A percentile compares a stretch with the other conserved stretches of the same genome.
Evolutionary conservation across 2,888 invertebrate species (phyloP).

Genomic region (Metacarcinus magister): DNA sequence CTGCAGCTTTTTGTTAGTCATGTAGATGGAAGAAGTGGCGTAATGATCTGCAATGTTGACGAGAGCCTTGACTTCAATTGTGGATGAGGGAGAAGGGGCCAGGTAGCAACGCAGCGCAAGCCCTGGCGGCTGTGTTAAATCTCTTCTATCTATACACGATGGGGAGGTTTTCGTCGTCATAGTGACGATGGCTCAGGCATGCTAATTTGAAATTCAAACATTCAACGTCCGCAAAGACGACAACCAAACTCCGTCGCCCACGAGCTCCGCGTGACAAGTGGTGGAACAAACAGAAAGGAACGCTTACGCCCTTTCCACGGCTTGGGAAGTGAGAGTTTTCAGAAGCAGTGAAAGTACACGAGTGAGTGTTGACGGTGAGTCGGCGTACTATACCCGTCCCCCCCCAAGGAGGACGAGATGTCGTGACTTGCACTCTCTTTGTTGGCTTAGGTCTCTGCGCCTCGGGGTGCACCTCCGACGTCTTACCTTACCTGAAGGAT

Average conservation of each 20-base stretch:
- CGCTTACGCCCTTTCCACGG: background rate
- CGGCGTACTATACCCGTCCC: constrained; percentile 47
- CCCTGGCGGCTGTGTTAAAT: background rate
- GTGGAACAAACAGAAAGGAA: constrained; percentile 26
- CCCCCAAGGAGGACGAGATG: constrained; percentile 20
- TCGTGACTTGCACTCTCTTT: constrained; percentile 62
- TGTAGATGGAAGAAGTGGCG: background rate
- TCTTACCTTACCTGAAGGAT: background rate
- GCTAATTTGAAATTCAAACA: constrained; percentile 27
- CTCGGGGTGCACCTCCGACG: background rate
- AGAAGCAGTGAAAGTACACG: constrained; percentile 63
- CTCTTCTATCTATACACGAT: background rate
- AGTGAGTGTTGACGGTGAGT: constrained; percentile 58
- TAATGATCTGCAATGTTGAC: constrained; percentile 49
- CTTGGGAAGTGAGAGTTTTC: constrained; percentile 27
- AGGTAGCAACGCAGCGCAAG: constrained; percentile 32
- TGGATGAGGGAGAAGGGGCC: constrained; percentile 1
- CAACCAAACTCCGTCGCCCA: background rate
- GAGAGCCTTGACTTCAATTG: constrained; percentile 49
- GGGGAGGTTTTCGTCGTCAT: background rate
- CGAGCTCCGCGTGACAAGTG: constrained; percentile 15
- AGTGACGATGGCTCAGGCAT: background rate
- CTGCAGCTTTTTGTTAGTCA: constrained; percentile 8
- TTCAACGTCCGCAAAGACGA: constrained; percentile 13
- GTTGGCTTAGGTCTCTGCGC: background rate